Base-by-base conservation (phyloP, 2,113 vertebrate genomes). In the Proterorhinus semilunaris region DNA sequence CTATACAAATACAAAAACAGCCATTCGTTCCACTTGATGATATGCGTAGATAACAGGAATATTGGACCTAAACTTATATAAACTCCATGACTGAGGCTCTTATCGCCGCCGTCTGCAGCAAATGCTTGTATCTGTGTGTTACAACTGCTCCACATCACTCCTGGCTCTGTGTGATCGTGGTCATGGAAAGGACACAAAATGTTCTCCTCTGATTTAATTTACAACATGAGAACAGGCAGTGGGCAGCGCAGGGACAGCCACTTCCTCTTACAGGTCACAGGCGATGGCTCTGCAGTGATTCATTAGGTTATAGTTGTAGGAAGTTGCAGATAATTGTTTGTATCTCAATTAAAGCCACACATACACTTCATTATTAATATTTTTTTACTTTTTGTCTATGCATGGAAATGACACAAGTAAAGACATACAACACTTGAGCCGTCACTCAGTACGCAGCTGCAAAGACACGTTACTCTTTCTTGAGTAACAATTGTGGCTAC, bases 201-300 rank as follows among this genome's bases (percentile, higher is more conserved):
- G 58, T 61, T 61, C 58, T 61, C 7, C 15, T 61, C 58, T 61
- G 58, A 61, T 61, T 61, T 61, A 61, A 61, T 61, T 44, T 44
- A 61, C 42, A 61, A 44, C 58, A 61, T 61, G 6, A 13, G 42
- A 61, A 61, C 58, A 61, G 42, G 36, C 42, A n/a, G 58, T 45
- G 58, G 58, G 58, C 13, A 61, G 13, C 3, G 36, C 7, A 5
- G 7, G 12, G 58, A 61, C 42, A 61, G 58, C 36, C 9, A 43
- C 58, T 61, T 44, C 13, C 42, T 61, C 58, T 61, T 21, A 9
- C 15, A 61, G 42, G 21, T 4, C 54, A 36, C 54, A 36, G 27
- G 21, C 21, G 21, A 21, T 21, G 21, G 21, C 21, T 21, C 21
- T 21, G 21, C 54, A 57, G 2, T 13, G 9, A 9, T 11, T 36